These are phyloP conservation scores for Strongylocentrotus purpuratus DNA, from an alignment of 35 echinoderm and acorn worm species.

Conservation along the genomic window DNA sequence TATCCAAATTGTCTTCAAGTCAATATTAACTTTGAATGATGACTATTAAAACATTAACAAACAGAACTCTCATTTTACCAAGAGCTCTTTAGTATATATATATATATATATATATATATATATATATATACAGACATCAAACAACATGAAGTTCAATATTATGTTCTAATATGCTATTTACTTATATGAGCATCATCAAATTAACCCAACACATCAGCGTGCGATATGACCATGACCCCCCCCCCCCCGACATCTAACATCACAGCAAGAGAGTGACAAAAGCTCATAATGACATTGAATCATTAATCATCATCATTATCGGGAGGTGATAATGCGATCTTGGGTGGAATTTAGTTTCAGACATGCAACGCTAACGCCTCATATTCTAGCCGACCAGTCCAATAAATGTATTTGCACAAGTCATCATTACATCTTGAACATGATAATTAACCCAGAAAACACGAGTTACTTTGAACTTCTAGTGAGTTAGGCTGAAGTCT, in stretches of 20 bases:
- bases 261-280: background rate
- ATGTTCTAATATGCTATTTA: background rate
- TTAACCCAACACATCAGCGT: background rate
- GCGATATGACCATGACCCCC: background rate
- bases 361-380: too few species aligned
- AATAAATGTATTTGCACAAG: too few species aligned
- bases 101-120: too few species aligned
- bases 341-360: background rate
- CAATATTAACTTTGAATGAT: background rate
- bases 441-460: too few species aligned
- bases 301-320: background rate
- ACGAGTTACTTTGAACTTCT: too few species aligned
- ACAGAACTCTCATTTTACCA: background rate
- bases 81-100: background rate
- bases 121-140: background rate
- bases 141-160: background rate
- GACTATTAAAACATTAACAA: background rate
- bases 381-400: too few species aligned
- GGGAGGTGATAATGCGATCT: background rate
- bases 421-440: too few species aligned
- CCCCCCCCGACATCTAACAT: background rate
- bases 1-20: background rate
- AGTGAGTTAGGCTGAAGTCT: too few species aligned
- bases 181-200: background rate
- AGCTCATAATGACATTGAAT: background rate